Evolutionary conservation across 2,888 invertebrate genomes (phyloP).

Genomic region (Toxonevra muliebris): DNA sequence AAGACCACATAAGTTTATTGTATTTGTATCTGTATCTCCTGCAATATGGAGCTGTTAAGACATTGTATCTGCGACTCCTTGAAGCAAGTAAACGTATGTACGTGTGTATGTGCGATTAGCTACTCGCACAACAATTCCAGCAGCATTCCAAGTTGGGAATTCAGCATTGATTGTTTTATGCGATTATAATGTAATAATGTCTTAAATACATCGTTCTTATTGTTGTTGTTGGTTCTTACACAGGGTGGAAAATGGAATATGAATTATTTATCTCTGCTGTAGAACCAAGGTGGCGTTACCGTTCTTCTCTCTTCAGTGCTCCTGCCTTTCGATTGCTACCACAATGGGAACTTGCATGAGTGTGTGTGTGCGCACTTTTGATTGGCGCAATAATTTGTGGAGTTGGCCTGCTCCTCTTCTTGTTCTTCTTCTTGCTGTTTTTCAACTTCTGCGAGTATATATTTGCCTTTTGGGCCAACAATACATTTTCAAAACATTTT

Average conservation of each 20-base stretch:
- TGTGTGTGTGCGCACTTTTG: conserved; percentile 29
- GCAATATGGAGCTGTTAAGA: neutral
- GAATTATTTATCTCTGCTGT: conserved; percentile 16
- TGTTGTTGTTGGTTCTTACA: neutral
- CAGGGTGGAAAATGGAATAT: conserved; percentile 2
- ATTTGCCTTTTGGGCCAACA: conserved; percentile 32
- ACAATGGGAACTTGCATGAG: conserved; percentile 13
- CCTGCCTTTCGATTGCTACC: neutral
- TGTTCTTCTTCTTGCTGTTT: conserved; percentile 34
- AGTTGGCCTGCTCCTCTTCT: conserved; percentile 48
- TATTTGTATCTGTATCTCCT: neutral
- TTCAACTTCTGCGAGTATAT: conserved; percentile 39
- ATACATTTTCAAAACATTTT: conserved; percentile 2
- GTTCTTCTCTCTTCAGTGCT: conserved; percentile 8
- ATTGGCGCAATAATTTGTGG: conserved; percentile 39
- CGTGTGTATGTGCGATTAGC: neutral
- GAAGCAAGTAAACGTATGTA: neutral
- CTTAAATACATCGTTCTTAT: conserved; percentile 45
- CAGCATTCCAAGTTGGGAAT: neutral
- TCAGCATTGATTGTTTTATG: conserved; percentile 57
- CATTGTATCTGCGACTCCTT: neutral
- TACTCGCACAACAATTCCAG: neutral
- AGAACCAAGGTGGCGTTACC: conserved; percentile 20
- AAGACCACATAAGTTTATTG: conserved; percentile 16
- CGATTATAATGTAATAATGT: conserved; percentile 59